These are phyloP conservation scores for Agelas oroides DNA, from an alignment of 37 sponge, comb jelly and placozoan species.

Conservation along the genomic window DNA sequence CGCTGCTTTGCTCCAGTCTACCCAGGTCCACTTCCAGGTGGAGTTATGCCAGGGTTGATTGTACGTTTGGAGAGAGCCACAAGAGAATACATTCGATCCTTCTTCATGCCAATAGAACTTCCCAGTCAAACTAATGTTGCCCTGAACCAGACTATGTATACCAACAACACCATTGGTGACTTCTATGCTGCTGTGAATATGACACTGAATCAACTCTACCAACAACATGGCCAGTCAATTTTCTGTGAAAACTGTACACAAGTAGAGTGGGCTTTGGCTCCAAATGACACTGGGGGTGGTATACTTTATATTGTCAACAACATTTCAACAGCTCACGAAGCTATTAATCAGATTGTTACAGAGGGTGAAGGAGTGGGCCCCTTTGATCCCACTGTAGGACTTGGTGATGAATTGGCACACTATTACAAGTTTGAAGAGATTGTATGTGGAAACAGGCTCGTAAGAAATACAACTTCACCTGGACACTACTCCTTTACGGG, in stretches of 20 bases:
- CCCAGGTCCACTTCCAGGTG: conserved; percentile 45
- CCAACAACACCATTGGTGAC: conserved; percentile 59
- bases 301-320: too few species aligned
- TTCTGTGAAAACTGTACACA: conserved; percentile 5
- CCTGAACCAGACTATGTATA: background rate
- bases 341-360: conserved; percentile 34
- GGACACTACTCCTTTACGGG: conserved; percentile 31
- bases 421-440: conserved; percentile 66
- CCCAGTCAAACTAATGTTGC: background rate
- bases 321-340: conserved; percentile 5
- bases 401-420: conserved; percentile 25
- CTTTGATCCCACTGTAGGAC: conserved; percentile 11
- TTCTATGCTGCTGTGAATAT: conserved; percentile 49
- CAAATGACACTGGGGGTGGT: too few species aligned
- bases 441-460: conserved; percentile 46
- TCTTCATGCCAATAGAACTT: conserved; percentile 37
- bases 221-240: background rate
- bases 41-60: conserved; percentile 21
- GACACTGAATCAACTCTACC: conserved; percentile 30
- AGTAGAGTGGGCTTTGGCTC: background rate
- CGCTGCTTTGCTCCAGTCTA: conserved; percentile 11
- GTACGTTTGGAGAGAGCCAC: conserved; percentile 24
- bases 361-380: conserved; percentile 68
- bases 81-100: conserved; percentile 16
- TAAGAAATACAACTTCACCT: too few species aligned